Base-by-base conservation (phyloP, 2,797 vertebrate genomes). In the Liasis olivaceus region DNA sequence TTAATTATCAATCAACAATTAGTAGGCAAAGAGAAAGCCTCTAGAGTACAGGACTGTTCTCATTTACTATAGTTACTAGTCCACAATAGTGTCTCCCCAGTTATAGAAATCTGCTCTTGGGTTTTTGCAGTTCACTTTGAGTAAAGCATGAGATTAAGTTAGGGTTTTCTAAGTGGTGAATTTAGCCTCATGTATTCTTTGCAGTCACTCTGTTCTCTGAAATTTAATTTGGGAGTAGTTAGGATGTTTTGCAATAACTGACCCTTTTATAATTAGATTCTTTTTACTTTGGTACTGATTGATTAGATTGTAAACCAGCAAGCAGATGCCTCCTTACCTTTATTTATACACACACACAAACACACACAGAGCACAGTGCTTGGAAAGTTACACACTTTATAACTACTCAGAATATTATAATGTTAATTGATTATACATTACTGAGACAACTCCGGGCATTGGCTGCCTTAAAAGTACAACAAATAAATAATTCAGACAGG, bases 61-160 rank as follows among this genome's bases (percentile, higher is more conserved):
- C 59, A 93, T 59, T 36, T 36, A 56, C n/a, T 89, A 66, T 26
- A 69, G 90, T 91, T 86, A 63, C 81, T 26, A n/a, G 42, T 42
- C n/a, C 22, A 85, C 56, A 60, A 72, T 15, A 69, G 81, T 36
- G 86, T 36, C 89, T 85, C 31, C 62, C 24, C 17, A 85, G 54
- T 63, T 85, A 20, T 60, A 59, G 62, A 66, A 86, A 36, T 60
- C 85, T 0, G 42, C 51, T 15, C 12, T 54, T 26, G 17, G 51
- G 14, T 51, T 60, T 88, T 24, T 54, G 31, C 24, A 77, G 66
- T 88, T 47, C 42, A 31, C 58, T 69, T 20, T 51, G 11, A 28
- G 47, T n/a, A 51, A 63, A 63, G 58, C 1, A 1, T 59, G 42
- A 60, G 60, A 54, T 31, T 8, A 72, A 24, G 31, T 69, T 24